These are phyloP conservation scores for Drosophila lini DNA, from an alignment of 1,140 invertebrate species.

Conservation along the genomic window DNA sequence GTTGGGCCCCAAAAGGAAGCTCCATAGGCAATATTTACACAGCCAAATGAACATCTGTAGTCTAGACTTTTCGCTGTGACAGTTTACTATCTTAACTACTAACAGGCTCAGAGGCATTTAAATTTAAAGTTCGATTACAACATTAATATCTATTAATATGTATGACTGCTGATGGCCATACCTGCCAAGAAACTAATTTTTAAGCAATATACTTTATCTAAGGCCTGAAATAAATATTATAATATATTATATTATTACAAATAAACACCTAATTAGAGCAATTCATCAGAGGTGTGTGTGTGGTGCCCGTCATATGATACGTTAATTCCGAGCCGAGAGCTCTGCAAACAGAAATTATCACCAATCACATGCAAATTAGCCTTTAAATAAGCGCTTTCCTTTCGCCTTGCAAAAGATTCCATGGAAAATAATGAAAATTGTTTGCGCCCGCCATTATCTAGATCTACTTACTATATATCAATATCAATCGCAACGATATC, in stretches of 20 bases:
- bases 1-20: neutral
- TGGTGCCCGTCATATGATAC: slow-evolving; percentile 62
- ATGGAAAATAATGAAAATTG: slow-evolving; percentile 66
- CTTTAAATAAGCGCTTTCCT: slow-evolving; percentile 53
- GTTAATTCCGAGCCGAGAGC: slow-evolving; percentile 24
- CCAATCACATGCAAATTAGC: slow-evolving; percentile 59
- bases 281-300: slow-evolving; percentile 25
- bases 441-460: slow-evolving; percentile 49
- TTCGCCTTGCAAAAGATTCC: slow-evolving; percentile 41
- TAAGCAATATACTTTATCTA: slow-evolving; percentile 25
- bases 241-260: slow-evolving; percentile 47
- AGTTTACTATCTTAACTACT: slow-evolving; percentile 12
- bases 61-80: slow-evolving; percentile 3
- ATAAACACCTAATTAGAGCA: slow-evolving; percentile 43
- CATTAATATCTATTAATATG: slow-evolving; percentile 21
- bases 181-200: slow-evolving; percentile 37
- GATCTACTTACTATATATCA: slow-evolving; percentile 50
- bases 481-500: slow-evolving; percentile 61
- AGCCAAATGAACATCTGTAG: slow-evolving; percentile 11
- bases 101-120: slow-evolving; percentile 7
- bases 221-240: slow-evolving; percentile 40
- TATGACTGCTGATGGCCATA: slow-evolving; percentile 31
- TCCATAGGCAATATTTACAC: slow-evolving; percentile 22
- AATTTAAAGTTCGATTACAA: slow-evolving; percentile 28
- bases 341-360: slow-evolving; percentile 61